These are phyloP conservation scores for Drosophila infuscata DNA, from an alignment of 2,888 invertebrate genomes.

Conservation along the genomic window DNA sequence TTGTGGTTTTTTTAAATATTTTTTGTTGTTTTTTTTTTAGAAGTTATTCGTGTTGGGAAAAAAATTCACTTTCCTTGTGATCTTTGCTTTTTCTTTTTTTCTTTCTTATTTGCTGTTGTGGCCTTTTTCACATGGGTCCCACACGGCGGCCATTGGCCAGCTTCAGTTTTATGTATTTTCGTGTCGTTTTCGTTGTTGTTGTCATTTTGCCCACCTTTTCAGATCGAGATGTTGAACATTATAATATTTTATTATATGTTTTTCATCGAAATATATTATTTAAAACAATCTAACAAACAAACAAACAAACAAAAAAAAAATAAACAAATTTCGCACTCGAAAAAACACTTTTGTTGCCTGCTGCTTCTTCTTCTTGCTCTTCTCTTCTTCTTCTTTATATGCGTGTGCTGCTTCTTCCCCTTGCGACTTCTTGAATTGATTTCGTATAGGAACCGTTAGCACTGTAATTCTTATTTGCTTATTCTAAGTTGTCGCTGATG, in stretches of 20 bases:
- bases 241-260: constrained; percentile 6
- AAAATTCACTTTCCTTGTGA: constrained; percentile 32
- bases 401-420: constrained; percentile 8
- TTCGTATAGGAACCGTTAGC: constrained; percentile 62
- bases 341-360: constrained; percentile 25
- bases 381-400: constrained; percentile 1
- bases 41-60: constrained; percentile 1
- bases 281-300: constrained; percentile 6
- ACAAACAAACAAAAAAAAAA: constrained; percentile 40
- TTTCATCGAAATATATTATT: constrained; percentile 22
- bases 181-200: constrained; percentile 25
- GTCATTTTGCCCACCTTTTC: constrained; percentile 47
- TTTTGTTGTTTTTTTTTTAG: constrained; percentile 4
- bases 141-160: constrained; percentile 34
- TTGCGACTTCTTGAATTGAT: constrained; percentile 7
- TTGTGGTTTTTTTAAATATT: not conserved
- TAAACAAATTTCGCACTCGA: constrained; percentile 53
- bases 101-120: constrained; percentile 11
- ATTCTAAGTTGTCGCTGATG: constrained; percentile 20
- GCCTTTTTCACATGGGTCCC: constrained; percentile 29
- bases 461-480: constrained; percentile 47
- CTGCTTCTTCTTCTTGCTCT: constrained; percentile 8
- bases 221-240: constrained; percentile 13
- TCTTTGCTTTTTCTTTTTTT: not conserved
- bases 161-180: constrained; percentile 45